Evolutionary conservation across 2,113 vertebrate genomes (phyloP), one percentile per base, ranked within the genome.

Genomic region (Solea solea): DNA sequence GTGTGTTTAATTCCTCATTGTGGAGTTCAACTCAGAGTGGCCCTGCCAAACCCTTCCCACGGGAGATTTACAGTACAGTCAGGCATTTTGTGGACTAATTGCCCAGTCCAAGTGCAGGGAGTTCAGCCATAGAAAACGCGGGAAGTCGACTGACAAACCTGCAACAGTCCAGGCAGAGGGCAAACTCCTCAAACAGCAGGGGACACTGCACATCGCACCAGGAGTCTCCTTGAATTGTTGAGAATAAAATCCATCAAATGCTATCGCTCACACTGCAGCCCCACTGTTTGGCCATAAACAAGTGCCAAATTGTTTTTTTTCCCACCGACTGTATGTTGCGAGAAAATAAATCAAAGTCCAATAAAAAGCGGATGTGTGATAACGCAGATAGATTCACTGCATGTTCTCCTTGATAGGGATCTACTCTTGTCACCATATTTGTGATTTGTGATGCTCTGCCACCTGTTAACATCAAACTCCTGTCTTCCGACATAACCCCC

Each of bases 1-100:
- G 86, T 81, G 84, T 86, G 74, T 89, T 89, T 91, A 91, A 91
- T 89, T 83, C 83, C 84, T 91, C 82, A 25, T 87, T 78, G 85
- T 61, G 53, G 45, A 59, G 77, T 72, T 90, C 86, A 84, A 87
- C 89, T 86, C 77, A 13, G 69, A 69, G 83, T 84, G 84, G 73
- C 80, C 85, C 86, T 82, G 86, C 83, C 86, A 90, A 91, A 80
- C 83, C 77, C 52, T 79, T 69, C 76, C 85, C 15, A 52, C 68
- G 25, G 72, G 76, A 91, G 90, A 94, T 93, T 91, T 93, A 91
- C 78, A 72, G 86, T 93, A 91, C 78, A 72, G 86, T 80, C 81
- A 60, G 82, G 81, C 91, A 91, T 93, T 92, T 90, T 91, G 79
- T 78, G 84, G 76, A 86, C 90, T 92, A 93, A 93, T 93, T 93